Base-by-base conservation (phyloP, 2,888 invertebrate genomes). In the Euclidia mi region DNA sequence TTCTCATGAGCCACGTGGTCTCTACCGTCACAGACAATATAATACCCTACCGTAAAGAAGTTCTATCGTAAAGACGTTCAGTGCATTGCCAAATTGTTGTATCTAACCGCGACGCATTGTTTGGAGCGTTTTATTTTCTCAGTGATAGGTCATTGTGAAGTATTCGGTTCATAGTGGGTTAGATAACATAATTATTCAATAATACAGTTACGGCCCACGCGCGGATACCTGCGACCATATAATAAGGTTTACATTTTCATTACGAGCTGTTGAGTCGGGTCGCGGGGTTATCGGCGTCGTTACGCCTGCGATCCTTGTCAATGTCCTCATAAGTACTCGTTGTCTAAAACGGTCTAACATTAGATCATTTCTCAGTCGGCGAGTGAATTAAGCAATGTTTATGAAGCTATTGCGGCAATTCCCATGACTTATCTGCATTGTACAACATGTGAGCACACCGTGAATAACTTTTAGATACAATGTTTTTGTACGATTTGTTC, bases 241-340 rank as follows among this genome's bases (percentile, higher is more conserved):
- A 60, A 62, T 66, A 70, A 76, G 63, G 59, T 56, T 71, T 65
- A 82, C 81, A 85, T 78, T 82, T 83, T 84, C 83, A 85, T 85
- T 84, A 82, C 75, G 58, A 81, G 70, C 72, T 64, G 74, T 77
- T 68, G 67, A 68, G 59, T 59, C 29, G 62, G 81, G 85, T 83
- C 79, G 71, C 17, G 45, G 69, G 86, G 89, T 81, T 86, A 89
- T 88, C 86, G 67, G 48, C 42, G 62, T 56, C 49, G 81, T 75
- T 77, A 70, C 76, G 77, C 76, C 70, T 58, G 63, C 61, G 84
- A 87, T 87, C 69, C 82, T 87, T 87, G 87, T 87, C 88, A 78
- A 65, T 63, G 73, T 67, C 80, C 81, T 76, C 79, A 79, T 85
- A 84, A 84, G 82, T 77, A 73, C 66, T 61, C 60, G 51, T 59